Base-by-base conservation (phyloP, 2,113 vertebrate genomes). In the Corvus hawaiiensis region DNA sequence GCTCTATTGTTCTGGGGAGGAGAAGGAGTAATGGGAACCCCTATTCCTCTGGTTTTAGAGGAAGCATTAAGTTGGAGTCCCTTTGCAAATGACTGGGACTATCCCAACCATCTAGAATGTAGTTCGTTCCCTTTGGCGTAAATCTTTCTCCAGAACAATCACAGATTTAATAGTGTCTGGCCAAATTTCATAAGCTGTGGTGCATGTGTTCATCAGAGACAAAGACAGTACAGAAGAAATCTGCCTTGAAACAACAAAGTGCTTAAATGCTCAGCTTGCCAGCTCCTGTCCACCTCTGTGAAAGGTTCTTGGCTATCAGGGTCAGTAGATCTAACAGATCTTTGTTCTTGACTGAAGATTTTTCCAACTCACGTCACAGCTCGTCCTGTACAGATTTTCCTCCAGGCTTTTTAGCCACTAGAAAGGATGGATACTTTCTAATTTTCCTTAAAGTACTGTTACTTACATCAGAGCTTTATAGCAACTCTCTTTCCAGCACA, bases 71-170 rank as follows among this genome's bases (percentile, higher is more conserved):
- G 6, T 48, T 82, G 19, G 39, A 55, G 21, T 7, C 17, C 10
- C 33, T 91, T 66, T 67, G 56, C 30, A 81, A 75, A 74, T 11
- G 10, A 37, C 1, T 27, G 5, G 28, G 55, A 62, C 39, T 71
- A 59, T 43, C 61, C 35, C 43, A 75, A 1, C 4, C 1, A 1
- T 18, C 22, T 16, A 62, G 51, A 76, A 49, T 0, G 1, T 13
- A 39, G n/a, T 15, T 62, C 28, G 13, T 52, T 8, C 58, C 7
- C 8, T 69, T 24, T 0, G 0, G 33, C 28, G 22, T 43, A 52
- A 74, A 54, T 83, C 11, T 71, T 68, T 63, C 44, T 32, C 33
- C 3, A 4, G 33, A 89, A 39, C 28, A 63, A 61, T 35, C 58
- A 48, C 0, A n/a, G 73, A 87, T 33, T 63, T 55, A 54, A 46